Conservation (phyloP, 2,113 vertebrate species). For the Mustela lutreola region DNA sequence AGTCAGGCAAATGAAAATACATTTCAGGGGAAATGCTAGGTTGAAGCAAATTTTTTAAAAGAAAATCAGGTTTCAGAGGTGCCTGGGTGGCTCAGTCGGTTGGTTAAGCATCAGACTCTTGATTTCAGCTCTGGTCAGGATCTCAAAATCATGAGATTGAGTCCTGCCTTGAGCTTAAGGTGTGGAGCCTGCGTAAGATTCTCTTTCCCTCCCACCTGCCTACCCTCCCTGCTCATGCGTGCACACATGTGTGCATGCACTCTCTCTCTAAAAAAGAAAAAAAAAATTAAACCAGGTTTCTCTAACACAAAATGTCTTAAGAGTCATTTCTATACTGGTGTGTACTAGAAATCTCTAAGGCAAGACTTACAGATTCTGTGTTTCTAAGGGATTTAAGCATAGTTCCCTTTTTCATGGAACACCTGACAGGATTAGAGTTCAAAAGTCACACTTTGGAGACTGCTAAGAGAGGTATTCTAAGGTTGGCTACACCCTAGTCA, state of each 20-base stretch:
- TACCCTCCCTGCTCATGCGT: background rate
- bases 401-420: background rate
- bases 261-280: background rate
- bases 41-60: constrained; percentile 50
- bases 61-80: background rate
- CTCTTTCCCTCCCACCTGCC: background rate
- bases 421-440: background rate
- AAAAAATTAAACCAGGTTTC: background rate
- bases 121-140: background rate
- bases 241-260: background rate
- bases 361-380: background rate
- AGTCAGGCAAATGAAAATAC: background rate
- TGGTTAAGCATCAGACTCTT: background rate
- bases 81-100: background rate
- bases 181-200: background rate
- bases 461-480: background rate
- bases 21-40: background rate
- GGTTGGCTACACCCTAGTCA: background rate
- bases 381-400: background rate
- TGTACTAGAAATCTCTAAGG: background rate
- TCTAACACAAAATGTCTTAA: background rate
- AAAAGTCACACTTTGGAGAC: background rate
- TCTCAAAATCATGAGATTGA: background rate
- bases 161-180: background rate
- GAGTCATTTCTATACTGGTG: background rate